These are phyloP conservation scores for Melitaea athalia DNA, from an alignment of 2,888 invertebrate species.

Conservation along the genomic window DNA sequence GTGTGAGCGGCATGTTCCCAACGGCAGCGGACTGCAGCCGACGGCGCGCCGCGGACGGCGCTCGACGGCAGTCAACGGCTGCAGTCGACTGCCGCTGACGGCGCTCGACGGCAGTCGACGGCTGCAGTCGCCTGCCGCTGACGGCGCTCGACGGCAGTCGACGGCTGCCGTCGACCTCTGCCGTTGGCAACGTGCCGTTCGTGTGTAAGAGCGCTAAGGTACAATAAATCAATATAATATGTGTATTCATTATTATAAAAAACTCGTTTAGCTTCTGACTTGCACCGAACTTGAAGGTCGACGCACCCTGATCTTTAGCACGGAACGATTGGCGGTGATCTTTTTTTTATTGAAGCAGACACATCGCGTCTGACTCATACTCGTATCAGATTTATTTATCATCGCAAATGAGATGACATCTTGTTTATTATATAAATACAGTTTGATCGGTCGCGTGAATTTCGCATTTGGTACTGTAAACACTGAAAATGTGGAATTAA, in stretches of 20 bases:
- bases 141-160: too few relatives aligned
- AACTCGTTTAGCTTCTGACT: slow-evolving; percentile 26
- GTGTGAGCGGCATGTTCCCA: too few relatives aligned
- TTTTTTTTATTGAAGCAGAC: slow-evolving; percentile 70
- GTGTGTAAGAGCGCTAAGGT: too few relatives aligned
- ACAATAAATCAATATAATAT: too few relatives aligned
- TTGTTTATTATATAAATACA: slow-evolving; percentile 35
- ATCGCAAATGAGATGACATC: slow-evolving; percentile 43
- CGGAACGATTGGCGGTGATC: slow-evolving; percentile 70
- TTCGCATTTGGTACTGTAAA: background rate
- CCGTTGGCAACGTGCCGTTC: too few relatives aligned
- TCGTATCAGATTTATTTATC: slow-evolving; percentile 42
- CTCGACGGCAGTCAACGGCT: too few relatives aligned
- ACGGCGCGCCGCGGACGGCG: too few relatives aligned
- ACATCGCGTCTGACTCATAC: slow-evolving; percentile 49
- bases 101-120: too few relatives aligned
- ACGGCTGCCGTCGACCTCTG: too few relatives aligned
- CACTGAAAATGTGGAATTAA: background rate
- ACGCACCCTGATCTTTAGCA: slow-evolving; percentile 75
- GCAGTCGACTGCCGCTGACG: too few relatives aligned
- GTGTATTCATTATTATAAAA: background rate
- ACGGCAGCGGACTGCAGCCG: too few relatives aligned
- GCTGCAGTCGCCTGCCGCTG: too few relatives aligned
- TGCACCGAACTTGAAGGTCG: slow-evolving; percentile 59
- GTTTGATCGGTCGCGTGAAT: slow-evolving; percentile 26